These are phyloP conservation scores for Petrocephalus schoutedeni DNA, from an alignment of 2,797 vertebrate genomes.

Conservation along the genomic window DNA sequence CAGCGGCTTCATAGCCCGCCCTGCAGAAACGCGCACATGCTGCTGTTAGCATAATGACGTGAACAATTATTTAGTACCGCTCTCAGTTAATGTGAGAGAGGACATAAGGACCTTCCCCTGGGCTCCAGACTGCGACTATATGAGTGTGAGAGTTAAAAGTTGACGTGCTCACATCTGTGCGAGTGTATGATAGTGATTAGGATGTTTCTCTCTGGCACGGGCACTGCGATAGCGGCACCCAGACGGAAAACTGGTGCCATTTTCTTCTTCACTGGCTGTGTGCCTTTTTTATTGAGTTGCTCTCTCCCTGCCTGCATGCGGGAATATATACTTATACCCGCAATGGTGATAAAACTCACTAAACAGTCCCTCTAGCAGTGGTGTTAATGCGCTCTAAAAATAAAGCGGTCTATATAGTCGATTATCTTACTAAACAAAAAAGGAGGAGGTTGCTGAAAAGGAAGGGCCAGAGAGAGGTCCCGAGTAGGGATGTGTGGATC, in stretches of 20 bases:
- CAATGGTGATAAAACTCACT: too few relatives aligned
- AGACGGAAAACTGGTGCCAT: neutral
- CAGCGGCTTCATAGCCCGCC: slow-evolving; percentile 67
- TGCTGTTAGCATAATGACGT: neutral
- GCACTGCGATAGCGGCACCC: too few relatives aligned
- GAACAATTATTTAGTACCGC: neutral
- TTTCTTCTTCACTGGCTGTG: neutral
- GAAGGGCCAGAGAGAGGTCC: too few relatives aligned
- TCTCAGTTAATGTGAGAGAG: neutral
- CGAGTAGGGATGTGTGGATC: too few relatives aligned
- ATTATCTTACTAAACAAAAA: too few relatives aligned
- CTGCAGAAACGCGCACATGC: slow-evolving; percentile 40
- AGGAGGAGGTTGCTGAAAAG: too few relatives aligned
- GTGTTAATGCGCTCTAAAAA: too few relatives aligned
- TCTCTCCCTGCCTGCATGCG: neutral
- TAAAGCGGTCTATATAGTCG: too few relatives aligned
- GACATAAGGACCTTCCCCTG: neutral
- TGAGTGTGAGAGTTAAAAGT: neutral
- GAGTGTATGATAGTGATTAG: too few relatives aligned
- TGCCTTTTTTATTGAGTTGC: neutral
- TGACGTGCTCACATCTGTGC: neutral
- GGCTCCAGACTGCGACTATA: neutral
- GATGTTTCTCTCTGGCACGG: too few relatives aligned
- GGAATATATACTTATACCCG: neutral
- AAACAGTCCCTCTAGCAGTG: too few relatives aligned